phyloP scores from a whole-genome alignment of 2,113 vertebrate species.

The Poeciliopsis turrubarensis region DNA sequence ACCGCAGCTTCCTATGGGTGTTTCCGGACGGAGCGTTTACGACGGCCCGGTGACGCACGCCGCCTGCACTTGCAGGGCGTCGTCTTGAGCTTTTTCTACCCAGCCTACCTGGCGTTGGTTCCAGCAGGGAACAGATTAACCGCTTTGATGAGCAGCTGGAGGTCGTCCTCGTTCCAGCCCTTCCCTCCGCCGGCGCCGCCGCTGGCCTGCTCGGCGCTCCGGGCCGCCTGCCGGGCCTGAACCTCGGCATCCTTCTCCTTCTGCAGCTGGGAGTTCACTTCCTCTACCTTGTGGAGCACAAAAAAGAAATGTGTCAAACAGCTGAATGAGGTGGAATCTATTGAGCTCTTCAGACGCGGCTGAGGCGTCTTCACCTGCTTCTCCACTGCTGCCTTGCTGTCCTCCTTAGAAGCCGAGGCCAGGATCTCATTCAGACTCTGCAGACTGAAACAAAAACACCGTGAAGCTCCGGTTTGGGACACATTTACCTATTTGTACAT shows the following conservation, averaged over 20 bases:
- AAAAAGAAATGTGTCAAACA: background rate
- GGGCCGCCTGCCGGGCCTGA: conserved; percentile 87
- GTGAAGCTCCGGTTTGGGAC: no score
- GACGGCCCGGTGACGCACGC: no score
- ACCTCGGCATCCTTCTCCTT: conserved; percentile 92
- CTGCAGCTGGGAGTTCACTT: conserved; percentile 91
- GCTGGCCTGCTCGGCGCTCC: conserved; percentile 86
- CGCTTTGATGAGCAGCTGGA: conserved; percentile 97
- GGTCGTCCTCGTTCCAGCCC: conserved; percentile 95
- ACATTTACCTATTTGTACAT: background rate
- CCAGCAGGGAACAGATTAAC: conserved; percentile 98
- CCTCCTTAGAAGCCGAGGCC: conserved; percentile 87
- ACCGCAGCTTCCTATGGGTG: no score
- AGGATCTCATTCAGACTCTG: conserved; percentile 95
- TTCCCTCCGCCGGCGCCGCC: conserved; percentile 85
- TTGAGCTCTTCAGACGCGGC: background rate
- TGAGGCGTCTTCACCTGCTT: conserved; percentile 84
- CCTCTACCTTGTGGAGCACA: conserved; percentile 84
- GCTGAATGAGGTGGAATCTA: background rate
- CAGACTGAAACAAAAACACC: conserved; percentile 79
- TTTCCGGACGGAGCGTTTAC: no score
- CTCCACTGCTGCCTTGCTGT: conserved; percentile 89
- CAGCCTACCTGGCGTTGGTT: conserved; percentile 91
- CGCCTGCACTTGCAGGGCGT: background rate
- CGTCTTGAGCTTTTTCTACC: background rate